Percentiles rank a stretch among this genome's conserved stretches.
Evolutionary conservation across 2,113 vertebrate species (phyloP).

Genomic region (Drymodes brunneopygia): DNA sequence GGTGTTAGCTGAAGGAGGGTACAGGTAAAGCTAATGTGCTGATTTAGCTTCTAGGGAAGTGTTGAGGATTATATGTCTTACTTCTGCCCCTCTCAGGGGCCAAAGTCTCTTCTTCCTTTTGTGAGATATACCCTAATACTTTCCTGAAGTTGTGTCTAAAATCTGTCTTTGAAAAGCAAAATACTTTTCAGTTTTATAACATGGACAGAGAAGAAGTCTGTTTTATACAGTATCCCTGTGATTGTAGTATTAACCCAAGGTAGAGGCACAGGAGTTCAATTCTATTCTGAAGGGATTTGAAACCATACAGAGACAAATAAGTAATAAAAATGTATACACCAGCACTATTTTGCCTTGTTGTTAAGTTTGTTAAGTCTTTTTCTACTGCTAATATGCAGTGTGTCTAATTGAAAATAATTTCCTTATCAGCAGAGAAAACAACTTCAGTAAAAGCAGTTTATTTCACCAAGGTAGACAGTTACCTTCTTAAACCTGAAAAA

Average conservation of each 20-base stretch:
- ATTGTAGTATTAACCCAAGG: background rate
- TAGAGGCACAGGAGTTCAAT: background rate
- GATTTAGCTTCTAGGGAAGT: background rate
- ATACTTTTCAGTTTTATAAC: background rate
- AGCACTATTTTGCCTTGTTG: background rate
- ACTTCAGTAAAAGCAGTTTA: background rate
- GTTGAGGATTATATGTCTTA: background rate
- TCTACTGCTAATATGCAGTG: background rate
- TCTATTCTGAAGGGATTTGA: background rate
- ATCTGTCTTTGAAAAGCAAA: background rate
- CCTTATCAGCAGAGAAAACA: background rate
- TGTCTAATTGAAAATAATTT: background rate
- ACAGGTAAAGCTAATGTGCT: background rate
- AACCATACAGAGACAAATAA: background rate
- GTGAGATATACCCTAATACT: background rate
- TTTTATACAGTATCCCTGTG: background rate
- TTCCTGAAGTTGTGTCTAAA: background rate
- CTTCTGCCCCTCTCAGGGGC: background rate
- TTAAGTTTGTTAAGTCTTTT: background rate
- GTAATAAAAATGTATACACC: background rate
- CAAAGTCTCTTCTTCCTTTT: background rate
- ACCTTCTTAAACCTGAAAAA: background rate
- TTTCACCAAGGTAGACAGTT: background rate
- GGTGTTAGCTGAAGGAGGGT: background rate
- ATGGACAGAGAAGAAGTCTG: background rate